Base-by-base conservation (phyloP, 2,797 vertebrate species). In the Mallotus villosus region DNA sequence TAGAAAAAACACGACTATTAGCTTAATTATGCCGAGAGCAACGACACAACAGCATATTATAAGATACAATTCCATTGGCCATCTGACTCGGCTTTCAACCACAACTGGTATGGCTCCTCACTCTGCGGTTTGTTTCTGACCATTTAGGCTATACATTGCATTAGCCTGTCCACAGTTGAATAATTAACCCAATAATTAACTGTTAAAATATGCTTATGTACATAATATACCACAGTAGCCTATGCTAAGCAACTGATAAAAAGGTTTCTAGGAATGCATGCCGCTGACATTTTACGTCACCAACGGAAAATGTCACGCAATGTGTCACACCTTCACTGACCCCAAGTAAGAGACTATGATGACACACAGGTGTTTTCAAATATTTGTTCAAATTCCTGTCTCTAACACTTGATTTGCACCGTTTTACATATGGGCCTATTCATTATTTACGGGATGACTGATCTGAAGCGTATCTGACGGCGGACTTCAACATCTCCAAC, bases 371-470 rank as follows among this genome's bases (percentile, higher is more conserved):
- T 41, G 41, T 46, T 46, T 46, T 46, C 12, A 46, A 14, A 3
- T 46, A 46, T 46, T 46, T 46, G 41, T 46, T 46, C 11, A 11
- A 12, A 46, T 46, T 46, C 41, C 11, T 12, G 12, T 14, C 41
- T 46, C 11, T 14, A 46, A 46, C 12, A 46, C 9, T 46, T 46
- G 3, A 11, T 11, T 46, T 14, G 41, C 9, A 14, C 41, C 41
- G 41, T 46, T 46, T 63, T 63, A 37, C 21, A 63, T 63, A 25
- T 60, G 16, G 24, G 22, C 22, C 58, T 75, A 84, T 88, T 22
- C 75, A 88, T 88, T 84, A 90, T 90, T 88, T 16, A 88, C 64
- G 60, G 76, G 51, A 68, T 72, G 67, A 68, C 7, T 11, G 34
- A 6, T 34, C 34, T 34, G 34, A 46, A 46, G 11, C 41, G 41